phyloP scores from a whole-genome alignment of 37 sponge, comb jelly and placozoan species.

The Oscarella lobularis region DNA sequence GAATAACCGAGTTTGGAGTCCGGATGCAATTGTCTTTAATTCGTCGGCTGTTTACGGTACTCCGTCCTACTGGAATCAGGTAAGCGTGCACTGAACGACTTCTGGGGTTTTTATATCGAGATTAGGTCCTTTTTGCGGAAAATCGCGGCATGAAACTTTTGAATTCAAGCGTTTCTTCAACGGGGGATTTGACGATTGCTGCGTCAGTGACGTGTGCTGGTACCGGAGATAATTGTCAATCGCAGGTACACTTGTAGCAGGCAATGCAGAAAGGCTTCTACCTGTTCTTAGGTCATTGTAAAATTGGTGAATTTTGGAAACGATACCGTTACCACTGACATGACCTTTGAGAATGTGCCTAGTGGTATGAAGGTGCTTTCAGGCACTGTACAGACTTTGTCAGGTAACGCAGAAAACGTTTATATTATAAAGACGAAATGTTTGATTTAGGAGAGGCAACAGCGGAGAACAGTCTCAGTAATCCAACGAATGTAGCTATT shows the following conservation, averaged over 20 bases:
- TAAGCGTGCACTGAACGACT: neutral
- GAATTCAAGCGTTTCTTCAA: neutral
- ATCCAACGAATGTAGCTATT: too few relatives aligned
- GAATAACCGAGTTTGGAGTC: neutral
- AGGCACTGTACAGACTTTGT: neutral
- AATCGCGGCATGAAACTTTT: neutral
- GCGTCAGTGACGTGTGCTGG: neutral
- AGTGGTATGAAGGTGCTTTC: neutral
- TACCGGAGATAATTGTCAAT: neutral
- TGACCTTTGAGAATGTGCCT: neutral
- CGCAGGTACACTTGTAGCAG: neutral
- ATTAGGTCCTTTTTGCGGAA: neutral
- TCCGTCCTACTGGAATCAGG: conserved; percentile 11
- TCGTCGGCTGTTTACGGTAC: conserved; percentile 2
- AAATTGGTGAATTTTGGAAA: neutral
- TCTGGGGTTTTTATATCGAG: neutral
- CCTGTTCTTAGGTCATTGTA: neutral
- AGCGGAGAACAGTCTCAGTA: too few relatives aligned
- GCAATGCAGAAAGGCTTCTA: neutral
- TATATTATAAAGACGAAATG: too few relatives aligned
- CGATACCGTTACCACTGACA: neutral
- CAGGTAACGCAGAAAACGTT: too few relatives aligned
- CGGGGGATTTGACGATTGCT: neutral
- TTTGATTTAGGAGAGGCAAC: too few relatives aligned
- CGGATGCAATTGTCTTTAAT: conserved; percentile 5